Base-by-base conservation (phyloP, 2,888 invertebrate species). In the Coelopa pilipes region DNA sequence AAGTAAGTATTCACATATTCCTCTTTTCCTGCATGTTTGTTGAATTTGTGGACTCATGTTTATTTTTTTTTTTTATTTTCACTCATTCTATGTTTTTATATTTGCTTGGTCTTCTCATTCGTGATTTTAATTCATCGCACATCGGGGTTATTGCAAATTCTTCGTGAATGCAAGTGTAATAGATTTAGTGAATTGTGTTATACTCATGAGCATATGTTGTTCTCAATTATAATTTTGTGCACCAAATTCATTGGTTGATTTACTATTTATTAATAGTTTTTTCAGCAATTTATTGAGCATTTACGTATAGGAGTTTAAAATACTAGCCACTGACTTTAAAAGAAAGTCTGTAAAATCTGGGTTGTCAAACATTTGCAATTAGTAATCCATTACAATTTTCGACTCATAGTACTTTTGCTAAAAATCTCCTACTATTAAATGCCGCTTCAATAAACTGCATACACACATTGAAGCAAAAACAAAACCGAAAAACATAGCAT, bases 41-140 rank as follows among this genome's bases (percentile, higher is more conserved):
- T 21, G 50, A 66, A 50, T 50, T 66, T 66, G 49, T 50, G 49
- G 21, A 49, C 21, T 50, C 49, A 50, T 66, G 49, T 66, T 66
- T 66, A 49, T 50, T 66, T 49, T 47, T 46, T 66, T 17, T 46
- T 59, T 62, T 10, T 45, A 62, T 62, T 62, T 62, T 34, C 62
- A 62, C 50, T 66, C 9, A 53, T 66, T 66, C 66, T 49, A 66
- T 49, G 66, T 66, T 66, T 66, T 66, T 49, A 12, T 24, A 53
- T 50, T 50, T 66, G 50, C 21, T 34, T 34, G 2, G 34, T 34
- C 7, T 2, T 34, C 34, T 34, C 34, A 2, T 34, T 34, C 34
- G 34, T 34, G 34, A 34, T 34, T 34, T 49, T 9, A 66, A 66
- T 50, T n/a, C 21, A 50, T 66, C 13, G 50, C 66, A 34, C 34